These are phyloP conservation scores for Zosterops lateralis DNA, from an alignment of 2,113 vertebrate species.

Conservation along the genomic window DNA sequence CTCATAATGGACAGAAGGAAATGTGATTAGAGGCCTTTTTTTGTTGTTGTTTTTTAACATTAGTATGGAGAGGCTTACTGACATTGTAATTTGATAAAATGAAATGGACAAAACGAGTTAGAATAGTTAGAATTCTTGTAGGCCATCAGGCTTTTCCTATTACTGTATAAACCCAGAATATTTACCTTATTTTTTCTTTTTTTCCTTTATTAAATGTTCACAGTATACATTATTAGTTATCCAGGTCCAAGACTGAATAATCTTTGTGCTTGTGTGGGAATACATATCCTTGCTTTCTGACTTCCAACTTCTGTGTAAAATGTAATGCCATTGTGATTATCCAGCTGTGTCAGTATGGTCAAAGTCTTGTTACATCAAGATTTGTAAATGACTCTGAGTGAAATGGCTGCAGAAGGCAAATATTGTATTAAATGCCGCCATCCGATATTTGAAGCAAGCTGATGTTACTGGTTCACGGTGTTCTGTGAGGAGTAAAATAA, in stretches of 20 bases:
- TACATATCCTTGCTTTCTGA: not conserved
- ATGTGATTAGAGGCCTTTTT: not conserved
- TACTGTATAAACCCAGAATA: not conserved
- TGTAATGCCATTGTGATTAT: not conserved
- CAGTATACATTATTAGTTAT: not conserved
- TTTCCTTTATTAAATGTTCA: not conserved
- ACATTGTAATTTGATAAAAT: not conserved
- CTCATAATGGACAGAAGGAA: slow-evolving; percentile 13
- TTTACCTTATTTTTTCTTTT: not conserved
- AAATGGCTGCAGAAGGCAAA: not conserved
- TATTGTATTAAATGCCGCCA: not conserved
- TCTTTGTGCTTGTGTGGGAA: not conserved
- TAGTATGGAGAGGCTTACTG: not conserved
- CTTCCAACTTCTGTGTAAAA: not conserved
- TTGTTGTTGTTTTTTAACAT: not conserved
- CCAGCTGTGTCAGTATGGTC: not conserved
- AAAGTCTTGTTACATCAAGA: not conserved
- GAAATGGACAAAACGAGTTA: not conserved
- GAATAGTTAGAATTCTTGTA: not conserved
- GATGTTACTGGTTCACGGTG: not conserved
- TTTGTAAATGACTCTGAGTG: not conserved
- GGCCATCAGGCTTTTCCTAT: not conserved
- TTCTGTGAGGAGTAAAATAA: not conserved
- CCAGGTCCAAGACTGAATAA: not conserved
- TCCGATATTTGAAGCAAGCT: not conserved